Percentiles rank a stretch among this genome's conserved stretches.
Conservation (phyloP, 2,797 vertebrate species). For the Todus mexicanus region DNA sequence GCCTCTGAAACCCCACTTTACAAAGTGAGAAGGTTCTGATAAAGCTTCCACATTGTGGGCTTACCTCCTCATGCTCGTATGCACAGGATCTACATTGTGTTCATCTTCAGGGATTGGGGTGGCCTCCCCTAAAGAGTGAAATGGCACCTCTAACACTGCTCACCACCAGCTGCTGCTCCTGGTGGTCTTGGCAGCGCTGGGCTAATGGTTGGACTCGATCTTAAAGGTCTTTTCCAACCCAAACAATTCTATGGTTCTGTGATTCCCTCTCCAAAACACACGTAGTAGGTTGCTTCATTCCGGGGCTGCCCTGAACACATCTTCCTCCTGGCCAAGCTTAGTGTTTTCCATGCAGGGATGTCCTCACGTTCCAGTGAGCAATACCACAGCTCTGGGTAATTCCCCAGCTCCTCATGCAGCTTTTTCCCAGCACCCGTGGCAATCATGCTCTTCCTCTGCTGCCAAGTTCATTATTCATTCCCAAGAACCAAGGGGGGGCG, state of each 20-base stretch:
- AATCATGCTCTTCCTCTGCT: not conserved
- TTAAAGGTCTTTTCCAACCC: not conserved
- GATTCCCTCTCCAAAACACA: not conserved
- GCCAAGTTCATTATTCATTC: not conserved
- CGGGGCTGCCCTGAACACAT: not conserved
- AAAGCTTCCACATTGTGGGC: too few species aligned
- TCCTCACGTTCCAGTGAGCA: not conserved
- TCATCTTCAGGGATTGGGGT: not conserved
- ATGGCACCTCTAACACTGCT: fast-evolving
- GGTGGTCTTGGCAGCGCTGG: too few species aligned
- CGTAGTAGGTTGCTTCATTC: fast-evolving
- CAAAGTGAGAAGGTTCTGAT: not conserved
- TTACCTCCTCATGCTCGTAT: fast-evolving
- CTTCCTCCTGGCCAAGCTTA: not conserved
- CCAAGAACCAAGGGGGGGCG: not conserved
- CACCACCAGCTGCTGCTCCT: not conserved
- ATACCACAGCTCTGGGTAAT: not conserved
- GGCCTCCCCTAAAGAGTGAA: not conserved
- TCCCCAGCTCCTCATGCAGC: not conserved
- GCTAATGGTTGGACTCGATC: not conserved
- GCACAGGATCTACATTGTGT: fast-evolving
- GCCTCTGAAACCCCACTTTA: not conserved
- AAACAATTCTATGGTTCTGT: not conserved
- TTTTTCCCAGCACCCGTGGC: not conserved
- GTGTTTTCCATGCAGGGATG: not conserved